These are phyloP conservation scores for Heliconius hortense DNA, from an alignment of 2,888 invertebrate species.

Conservation along the genomic window DNA sequence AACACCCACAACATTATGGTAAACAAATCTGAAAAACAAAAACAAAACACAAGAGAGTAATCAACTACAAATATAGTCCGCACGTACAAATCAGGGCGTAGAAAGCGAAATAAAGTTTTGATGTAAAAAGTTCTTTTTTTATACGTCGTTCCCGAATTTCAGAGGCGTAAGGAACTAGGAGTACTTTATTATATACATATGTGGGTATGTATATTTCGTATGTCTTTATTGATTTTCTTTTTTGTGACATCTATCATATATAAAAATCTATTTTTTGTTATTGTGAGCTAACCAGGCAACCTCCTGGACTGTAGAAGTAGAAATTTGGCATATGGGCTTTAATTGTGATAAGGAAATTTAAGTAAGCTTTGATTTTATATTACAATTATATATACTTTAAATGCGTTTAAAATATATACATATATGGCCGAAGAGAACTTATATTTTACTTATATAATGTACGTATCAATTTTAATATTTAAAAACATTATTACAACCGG, in stretches of 20 bases:
- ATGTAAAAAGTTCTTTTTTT: slow-evolving; percentile 83
- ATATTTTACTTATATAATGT: no score
- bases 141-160: slow-evolving; percentile 62
- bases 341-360: no score
- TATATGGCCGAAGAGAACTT: no score
- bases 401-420: no score
- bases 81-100: slow-evolving; percentile 72
- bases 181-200: slow-evolving; percentile 32
- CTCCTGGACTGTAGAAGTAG: no score
- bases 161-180: slow-evolving; percentile 38
- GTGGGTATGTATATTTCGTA: slow-evolving; percentile 18
- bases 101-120: slow-evolving; percentile 75
- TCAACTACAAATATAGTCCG: slow-evolving; percentile 71
- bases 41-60: slow-evolving; percentile 58
- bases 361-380: no score
- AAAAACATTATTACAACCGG: no score
- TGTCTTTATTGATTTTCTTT: slow-evolving; percentile 23
- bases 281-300: no score
- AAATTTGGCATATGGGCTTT: no score
- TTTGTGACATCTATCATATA: not conserved
- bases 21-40: slow-evolving; percentile 21
- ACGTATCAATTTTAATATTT: no score
- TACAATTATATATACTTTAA: no score
- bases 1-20: not conserved
- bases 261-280: not conserved